Base-by-base conservation (phyloP, 2,888 invertebrate species). In the Pammene aurita region DNA sequence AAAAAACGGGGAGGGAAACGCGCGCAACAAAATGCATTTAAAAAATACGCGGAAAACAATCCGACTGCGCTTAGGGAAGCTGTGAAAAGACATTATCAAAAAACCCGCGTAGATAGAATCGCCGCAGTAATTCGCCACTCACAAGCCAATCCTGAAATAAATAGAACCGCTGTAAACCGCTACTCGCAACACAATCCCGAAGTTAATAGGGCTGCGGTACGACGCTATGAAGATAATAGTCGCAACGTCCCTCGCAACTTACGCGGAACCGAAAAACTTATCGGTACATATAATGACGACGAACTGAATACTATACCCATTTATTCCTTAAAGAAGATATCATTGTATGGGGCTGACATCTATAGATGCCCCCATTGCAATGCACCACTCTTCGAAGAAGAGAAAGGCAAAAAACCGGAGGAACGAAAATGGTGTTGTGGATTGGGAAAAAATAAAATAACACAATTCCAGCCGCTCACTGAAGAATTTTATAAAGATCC, bases 71-170 rank as follows among this genome's bases (percentile, higher is more conserved):
- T 13, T 57, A 57, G 41, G 18, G 41, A 42, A 41, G 0, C 41
- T 18, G 56, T 11, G 56, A 57, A 42, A 57, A 42, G 13, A 13
- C 11, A 57, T 42, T 57, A 57, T 38, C 18, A 18, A 10, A 1
- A 57, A 57, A 57, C 18, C 13, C 16, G 16, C 13, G 5, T 0
- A 11, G 18, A 41, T 1, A 42, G 41, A 11, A 41, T 57, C 56
- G 56, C 41, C 56, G 56, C 56, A 57, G 56, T 57, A 41, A 57
- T 38, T 18, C 41, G 18, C 11, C 10, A 41, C 14, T 10, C 18
- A 56, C 38, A 56, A 11, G 11, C 10, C 41, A 56, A 56, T 16
- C 56, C 56, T 11, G 18, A 57, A 57, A 57, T 57, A 42, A 9
- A 56, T 5, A 56, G 56, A 41, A 5, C 35, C 56, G 56, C 38